Evolutionary conservation across 2,113 vertebrate species (phyloP).

Genomic region (Girardinichthys multiradiatus): DNA sequence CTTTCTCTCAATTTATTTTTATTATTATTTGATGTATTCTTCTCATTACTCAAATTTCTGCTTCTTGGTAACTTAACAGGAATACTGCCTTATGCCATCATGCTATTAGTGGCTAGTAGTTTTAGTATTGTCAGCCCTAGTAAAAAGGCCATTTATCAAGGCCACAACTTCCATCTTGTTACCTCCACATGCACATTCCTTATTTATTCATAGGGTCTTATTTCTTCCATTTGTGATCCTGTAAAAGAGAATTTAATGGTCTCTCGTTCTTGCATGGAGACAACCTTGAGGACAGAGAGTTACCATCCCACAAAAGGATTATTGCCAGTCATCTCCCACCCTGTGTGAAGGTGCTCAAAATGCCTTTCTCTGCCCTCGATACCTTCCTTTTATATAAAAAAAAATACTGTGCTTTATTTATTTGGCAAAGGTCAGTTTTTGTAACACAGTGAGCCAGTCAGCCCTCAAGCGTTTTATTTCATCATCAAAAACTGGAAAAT

Average conservation of each 20-base stretch:
- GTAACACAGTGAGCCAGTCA: neutral
- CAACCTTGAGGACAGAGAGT: constrained; percentile 47
- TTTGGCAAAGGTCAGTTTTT: constrained; percentile 29
- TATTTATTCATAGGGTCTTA: constrained; percentile 38
- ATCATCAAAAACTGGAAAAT: neutral
- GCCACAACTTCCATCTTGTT: constrained; percentile 22
- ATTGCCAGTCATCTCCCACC: constrained; percentile 18
- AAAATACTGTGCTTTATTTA: constrained; percentile 20
- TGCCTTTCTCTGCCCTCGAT: constrained; percentile 5
- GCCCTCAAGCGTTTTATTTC: neutral
- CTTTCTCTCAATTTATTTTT: neutral
- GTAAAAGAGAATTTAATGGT: constrained; percentile 31
- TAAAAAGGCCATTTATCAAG: constrained; percentile 44
- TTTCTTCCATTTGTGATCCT: constrained; percentile 29
- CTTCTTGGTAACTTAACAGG: constrained; percentile 8
- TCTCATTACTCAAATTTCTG: constrained; percentile 11
- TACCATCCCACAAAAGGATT: constrained; percentile 22
- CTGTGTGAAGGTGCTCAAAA: constrained; percentile 1
- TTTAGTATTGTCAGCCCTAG: constrained; percentile 21
- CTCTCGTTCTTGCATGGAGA: constrained; percentile 27
- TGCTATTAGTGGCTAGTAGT: constrained; percentile 18
- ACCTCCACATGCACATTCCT: constrained; percentile 44
- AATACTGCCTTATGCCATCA: neutral
- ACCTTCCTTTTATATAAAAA: neutral
- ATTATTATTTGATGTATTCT: neutral